Conservation (phyloP, 2,797 vertebrate genomes). For the Neosilurus hyrtlii region DNA sequence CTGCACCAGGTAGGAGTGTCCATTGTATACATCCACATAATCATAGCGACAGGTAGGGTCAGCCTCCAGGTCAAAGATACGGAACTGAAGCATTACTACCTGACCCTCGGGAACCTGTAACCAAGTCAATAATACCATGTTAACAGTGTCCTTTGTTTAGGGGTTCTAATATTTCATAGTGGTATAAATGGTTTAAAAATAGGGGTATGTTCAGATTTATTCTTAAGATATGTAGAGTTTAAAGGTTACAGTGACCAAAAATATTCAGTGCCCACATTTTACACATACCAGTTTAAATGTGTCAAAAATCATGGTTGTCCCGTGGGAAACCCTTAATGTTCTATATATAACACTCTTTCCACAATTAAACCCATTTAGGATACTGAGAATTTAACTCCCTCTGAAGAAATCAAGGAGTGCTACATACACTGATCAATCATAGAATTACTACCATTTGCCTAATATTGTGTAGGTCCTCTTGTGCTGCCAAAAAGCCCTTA, state of each 20-base stretch:
- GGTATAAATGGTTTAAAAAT: neutral
- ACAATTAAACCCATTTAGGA: neutral
- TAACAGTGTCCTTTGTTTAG: neutral
- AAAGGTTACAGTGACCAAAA: neutral
- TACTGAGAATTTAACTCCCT: neutral
- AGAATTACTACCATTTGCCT: no score
- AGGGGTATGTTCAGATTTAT: neutral
- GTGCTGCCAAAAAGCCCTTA: no score
- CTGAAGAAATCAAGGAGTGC: neutral
- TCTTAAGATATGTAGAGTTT: neutral
- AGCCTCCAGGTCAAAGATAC: slow-evolving; percentile 86
- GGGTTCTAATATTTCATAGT: neutral
- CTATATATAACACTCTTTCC: neutral
- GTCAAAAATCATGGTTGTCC: neutral
- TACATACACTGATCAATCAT: no score
- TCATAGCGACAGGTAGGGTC: slow-evolving; percentile 87
- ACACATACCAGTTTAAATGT: no score
- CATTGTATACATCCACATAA: slow-evolving; percentile 84
- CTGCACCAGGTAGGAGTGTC: slow-evolving; percentile 75
- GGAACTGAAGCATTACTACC: slow-evolving; percentile 86
- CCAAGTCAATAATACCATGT: neutral
- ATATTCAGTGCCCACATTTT: neutral
- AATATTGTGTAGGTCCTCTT: no score
- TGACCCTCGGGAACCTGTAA: slow-evolving; percentile 84
- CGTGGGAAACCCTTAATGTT: no score